Conservation (phyloP, 2,797 vertebrate genomes). For the Sebastes diploproa region DNA sequence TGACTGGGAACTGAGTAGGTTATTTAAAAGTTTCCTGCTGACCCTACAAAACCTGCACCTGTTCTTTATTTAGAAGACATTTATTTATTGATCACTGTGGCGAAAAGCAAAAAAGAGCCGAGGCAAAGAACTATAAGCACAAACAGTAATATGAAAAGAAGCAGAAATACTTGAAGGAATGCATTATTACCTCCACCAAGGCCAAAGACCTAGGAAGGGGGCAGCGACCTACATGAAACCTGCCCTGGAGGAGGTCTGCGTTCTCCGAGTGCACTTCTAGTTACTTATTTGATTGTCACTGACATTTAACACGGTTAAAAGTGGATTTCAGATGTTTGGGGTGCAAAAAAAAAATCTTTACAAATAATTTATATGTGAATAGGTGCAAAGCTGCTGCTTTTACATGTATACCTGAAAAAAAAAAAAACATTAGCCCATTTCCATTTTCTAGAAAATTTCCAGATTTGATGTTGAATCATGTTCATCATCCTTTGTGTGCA, state of each 20-base stretch:
- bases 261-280: too few species aligned
- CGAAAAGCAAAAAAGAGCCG: not conserved
- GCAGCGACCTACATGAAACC: too few species aligned
- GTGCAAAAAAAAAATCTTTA: too few species aligned
- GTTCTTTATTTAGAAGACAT: constrained; percentile 14
- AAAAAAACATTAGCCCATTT: not conserved
- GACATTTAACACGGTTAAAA: too few species aligned
- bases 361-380: too few species aligned
- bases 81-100: constrained; percentile 8
- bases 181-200: too few species aligned
- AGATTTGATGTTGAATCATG: not conserved
- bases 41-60: constrained; percentile 50
- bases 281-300: too few species aligned
- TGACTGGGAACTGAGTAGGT: constrained; percentile 43
- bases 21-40: constrained; percentile 71
- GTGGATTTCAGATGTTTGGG: too few species aligned
- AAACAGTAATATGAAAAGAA: not conserved
- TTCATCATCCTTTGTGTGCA: not conserved
- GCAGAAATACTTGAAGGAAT: not conserved
- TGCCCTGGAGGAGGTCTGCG: too few species aligned
- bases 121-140: not conserved
- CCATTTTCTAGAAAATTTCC: not conserved
- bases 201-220: too few species aligned
- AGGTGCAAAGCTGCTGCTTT: not conserved
- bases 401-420: not conserved